phyloP scores from a whole-genome alignment of 2,113 vertebrate genomes.

The Caracal caracal region DNA sequence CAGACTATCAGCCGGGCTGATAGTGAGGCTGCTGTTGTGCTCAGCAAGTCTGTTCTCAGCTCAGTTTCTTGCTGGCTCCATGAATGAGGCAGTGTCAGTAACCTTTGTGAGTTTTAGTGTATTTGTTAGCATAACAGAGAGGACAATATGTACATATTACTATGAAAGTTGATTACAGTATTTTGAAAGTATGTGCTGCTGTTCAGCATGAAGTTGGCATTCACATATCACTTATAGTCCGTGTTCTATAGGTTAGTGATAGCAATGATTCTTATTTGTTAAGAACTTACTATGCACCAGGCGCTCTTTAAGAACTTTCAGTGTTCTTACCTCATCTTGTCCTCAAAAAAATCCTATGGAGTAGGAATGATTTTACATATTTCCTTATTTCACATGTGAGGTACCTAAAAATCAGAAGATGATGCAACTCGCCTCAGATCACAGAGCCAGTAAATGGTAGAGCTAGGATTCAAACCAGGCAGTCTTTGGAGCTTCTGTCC shows the following conservation, averaged over 20 bases:
- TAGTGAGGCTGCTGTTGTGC: fast-evolving
- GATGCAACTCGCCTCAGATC: not conserved
- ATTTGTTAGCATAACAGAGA: not conserved
- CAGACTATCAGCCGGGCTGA: too few species aligned
- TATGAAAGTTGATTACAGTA: conserved; percentile 44
- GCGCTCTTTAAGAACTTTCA: not conserved
- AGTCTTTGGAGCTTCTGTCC: not conserved
- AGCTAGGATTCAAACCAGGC: not conserved
- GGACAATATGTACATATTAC: not conserved
- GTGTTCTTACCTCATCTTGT: not conserved
- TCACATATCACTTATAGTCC: not conserved
- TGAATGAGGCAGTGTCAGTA: not conserved
- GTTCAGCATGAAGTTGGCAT: not conserved
- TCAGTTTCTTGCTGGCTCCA: not conserved
- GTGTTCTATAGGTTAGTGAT: not conserved
- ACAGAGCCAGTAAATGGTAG: not conserved
- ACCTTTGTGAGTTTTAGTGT: not conserved
- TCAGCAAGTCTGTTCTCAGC: not conserved
- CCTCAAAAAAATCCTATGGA: not conserved
- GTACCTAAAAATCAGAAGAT: not conserved
- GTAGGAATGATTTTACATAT: not conserved
- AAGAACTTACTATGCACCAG: not conserved
- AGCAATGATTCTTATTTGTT: not conserved
- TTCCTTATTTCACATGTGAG: not conserved
- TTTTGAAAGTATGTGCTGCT: not conserved